Base-by-base conservation (phyloP, 23 tunicate species). In the Clavelina lepadiformis region DNA sequence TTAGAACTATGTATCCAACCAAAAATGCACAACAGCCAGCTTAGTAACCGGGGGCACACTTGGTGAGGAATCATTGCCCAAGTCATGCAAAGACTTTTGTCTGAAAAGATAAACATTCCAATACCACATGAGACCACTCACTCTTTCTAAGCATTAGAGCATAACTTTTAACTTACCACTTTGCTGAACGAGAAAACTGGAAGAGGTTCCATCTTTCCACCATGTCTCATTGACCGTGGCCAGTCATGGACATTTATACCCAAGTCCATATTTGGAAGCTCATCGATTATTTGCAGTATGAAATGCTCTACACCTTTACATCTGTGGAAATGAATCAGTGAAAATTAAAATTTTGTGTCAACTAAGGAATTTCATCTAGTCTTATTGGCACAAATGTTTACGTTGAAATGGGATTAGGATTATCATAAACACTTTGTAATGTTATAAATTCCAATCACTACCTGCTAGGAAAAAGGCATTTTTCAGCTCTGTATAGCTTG, bases 261-360 rank as follows among this genome's bases (percentile, higher is more conserved):
- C 44, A 89, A 33, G 28, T 89, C 97, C 97, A 81, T 89, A 47
- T 89, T 74, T 13, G 97, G 97, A 18, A 89, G 58, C 41, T 89
- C 83, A 44, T 81, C 58, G 7, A 89, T 47, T 0, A 89, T 58
- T 56, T 81, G 62, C 27, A 75, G n/a, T 11, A 89, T 89, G 36
- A 89, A 89, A 76, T 89, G 89, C 62, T 89, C 97, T 21, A 89
- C 82, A 1, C 97, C 97, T 19, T 83, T 75, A 37, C 97, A 89
- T 55, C 97, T 81, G 28, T 30, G 28, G 18, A 56, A 27, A 54
- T 18, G 28, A 13, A 7, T 22, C 25, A n/a, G n/a, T n/a, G n/a
- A n/a, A n/a, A n/a, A n/a, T n/a, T n/a, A n/a, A n/a, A n/a, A n/a
- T n/a, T n/a, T n/a, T n/a, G n/a, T n/a, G n/a, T n/a, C n/a, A n/a